Evolutionary conservation across 2,888 invertebrate genomes (phyloP).

Genomic region (Coleophora flavipennella): DNA sequence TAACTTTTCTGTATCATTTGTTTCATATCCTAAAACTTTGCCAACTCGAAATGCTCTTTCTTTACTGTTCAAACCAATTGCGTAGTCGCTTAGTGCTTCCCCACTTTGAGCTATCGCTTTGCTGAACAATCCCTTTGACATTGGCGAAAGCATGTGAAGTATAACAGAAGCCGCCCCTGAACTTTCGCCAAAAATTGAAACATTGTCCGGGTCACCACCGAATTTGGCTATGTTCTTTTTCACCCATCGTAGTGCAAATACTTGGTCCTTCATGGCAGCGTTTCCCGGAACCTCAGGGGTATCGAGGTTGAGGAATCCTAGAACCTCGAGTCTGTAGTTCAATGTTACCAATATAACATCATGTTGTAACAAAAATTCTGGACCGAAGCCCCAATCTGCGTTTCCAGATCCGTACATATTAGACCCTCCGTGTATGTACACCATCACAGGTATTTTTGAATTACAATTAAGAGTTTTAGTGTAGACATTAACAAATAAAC

Average conservation of each 20-base stretch:
- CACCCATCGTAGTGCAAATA: slow-evolving; percentile 34
- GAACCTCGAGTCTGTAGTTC: slow-evolving; percentile 42
- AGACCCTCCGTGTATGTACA: slow-evolving; percentile 47
- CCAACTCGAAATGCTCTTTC: slow-evolving; percentile 20
- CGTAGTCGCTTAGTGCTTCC: slow-evolving; percentile 26
- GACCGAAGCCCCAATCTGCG: slow-evolving; percentile 36
- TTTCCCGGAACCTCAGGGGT: slow-evolving; percentile 41
- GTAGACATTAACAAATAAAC: slow-evolving; percentile 40
- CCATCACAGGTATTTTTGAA: slow-evolving; percentile 39
- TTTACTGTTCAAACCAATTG: slow-evolving; percentile 11
- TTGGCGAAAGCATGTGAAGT: slow-evolving; percentile 48
- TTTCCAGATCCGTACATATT: slow-evolving; percentile 41
- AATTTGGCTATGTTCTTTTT: slow-evolving; percentile 35
- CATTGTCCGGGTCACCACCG: slow-evolving; percentile 42
- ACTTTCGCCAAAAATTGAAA: slow-evolving; percentile 55
- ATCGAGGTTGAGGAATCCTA: slow-evolving; percentile 37
- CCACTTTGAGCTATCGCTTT: slow-evolving; percentile 54
- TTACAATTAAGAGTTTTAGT: slow-evolving; percentile 21
- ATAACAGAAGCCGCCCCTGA: slow-evolving; percentile 48
- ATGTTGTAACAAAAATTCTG: slow-evolving; percentile 39
- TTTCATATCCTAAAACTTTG: slow-evolving; percentile 20
- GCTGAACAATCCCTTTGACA: slow-evolving; percentile 49
- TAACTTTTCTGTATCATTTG: slow-evolving; percentile 16
- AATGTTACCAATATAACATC: slow-evolving; percentile 45
- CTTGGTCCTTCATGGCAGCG: slow-evolving; percentile 43